Percentiles rank a stretch among this genome's conserved stretches.
phyloP scores from a whole-genome alignment of 2,888 invertebrate species.

The Agrotis clavis region DNA sequence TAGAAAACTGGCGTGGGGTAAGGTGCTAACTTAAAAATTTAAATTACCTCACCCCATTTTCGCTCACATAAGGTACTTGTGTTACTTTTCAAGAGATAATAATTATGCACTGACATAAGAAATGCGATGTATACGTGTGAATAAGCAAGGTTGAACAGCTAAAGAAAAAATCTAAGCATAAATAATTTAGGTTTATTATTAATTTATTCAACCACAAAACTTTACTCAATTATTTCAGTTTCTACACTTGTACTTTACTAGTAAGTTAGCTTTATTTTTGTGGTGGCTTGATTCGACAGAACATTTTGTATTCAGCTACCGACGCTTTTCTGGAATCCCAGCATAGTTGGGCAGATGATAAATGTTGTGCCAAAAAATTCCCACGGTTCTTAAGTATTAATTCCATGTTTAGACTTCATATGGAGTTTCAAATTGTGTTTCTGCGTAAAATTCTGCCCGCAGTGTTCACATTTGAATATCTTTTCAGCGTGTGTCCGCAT shows the following conservation, averaged over 20 bases:
- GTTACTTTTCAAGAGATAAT: no score
- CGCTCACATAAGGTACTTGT: no score
- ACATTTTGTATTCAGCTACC: neutral
- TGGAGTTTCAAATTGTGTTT: constrained; percentile 73
- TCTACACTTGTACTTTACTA: neutral
- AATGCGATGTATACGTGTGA: neutral
- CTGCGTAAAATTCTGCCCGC: constrained; percentile 68
- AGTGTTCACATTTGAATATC: constrained; percentile 61
- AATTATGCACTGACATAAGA: no score
- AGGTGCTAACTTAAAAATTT: no score
- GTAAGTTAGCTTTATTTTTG: neutral
- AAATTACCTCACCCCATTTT: no score
- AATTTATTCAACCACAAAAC: neutral
- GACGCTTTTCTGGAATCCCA: neutral
- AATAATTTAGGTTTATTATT: neutral
- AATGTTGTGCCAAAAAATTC: neutral
- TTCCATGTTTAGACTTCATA: constrained; percentile 59
- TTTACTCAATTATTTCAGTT: neutral
- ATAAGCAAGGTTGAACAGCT: neutral
- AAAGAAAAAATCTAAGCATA: neutral
- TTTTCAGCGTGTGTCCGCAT: constrained; percentile 71
- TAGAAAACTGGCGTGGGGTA: no score
- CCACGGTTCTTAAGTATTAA: constrained; percentile 17
- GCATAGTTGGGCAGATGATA: no score
- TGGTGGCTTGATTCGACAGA: neutral